Percentiles rank a stretch among this genome's conserved stretches.
These are phyloP conservation scores for Fabriciana adippe DNA, from an alignment of 2,888 invertebrate genomes.

Conservation along the genomic window DNA sequence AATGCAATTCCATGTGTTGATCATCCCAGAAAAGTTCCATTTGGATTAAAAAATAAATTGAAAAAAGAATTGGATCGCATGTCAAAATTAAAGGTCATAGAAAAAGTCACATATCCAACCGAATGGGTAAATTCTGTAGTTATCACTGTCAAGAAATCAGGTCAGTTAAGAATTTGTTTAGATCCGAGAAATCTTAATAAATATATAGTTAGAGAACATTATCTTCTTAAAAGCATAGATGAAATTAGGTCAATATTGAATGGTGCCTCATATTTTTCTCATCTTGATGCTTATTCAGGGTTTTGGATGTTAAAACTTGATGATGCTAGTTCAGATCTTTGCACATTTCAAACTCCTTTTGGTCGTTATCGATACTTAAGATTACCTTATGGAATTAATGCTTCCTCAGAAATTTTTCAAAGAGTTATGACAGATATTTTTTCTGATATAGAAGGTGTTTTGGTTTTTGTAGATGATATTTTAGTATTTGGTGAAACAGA, in stretches of 20 bases:
- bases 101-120: no score
- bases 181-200: no score
- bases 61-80: no score
- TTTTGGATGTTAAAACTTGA: not conserved
- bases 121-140: no score
- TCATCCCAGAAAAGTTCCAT: no score
- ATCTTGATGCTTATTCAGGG: not conserved
- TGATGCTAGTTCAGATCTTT: not conserved
- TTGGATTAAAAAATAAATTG: no score
- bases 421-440: slow-evolving; percentile 38
- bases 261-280: slow-evolving; percentile 11
- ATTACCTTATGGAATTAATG: slow-evolving; percentile 35
- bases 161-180: no score
- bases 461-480: slow-evolving; percentile 31
- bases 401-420: slow-evolving; percentile 35
- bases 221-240: slow-evolving; percentile 5
- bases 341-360: slow-evolving; percentile 9
- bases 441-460: slow-evolving; percentile 34
- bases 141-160: no score
- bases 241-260: slow-evolving; percentile 7
- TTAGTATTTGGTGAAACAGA: slow-evolving; percentile 30
- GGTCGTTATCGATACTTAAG: slow-evolving; percentile 38
- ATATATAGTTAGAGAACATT: no score
- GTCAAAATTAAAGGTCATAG: no score
- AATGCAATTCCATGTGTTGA: no score